Evolutionary conservation across 2,113 vertebrate genomes (phyloP).

Genomic region (Ceyx melanurus): DNA sequence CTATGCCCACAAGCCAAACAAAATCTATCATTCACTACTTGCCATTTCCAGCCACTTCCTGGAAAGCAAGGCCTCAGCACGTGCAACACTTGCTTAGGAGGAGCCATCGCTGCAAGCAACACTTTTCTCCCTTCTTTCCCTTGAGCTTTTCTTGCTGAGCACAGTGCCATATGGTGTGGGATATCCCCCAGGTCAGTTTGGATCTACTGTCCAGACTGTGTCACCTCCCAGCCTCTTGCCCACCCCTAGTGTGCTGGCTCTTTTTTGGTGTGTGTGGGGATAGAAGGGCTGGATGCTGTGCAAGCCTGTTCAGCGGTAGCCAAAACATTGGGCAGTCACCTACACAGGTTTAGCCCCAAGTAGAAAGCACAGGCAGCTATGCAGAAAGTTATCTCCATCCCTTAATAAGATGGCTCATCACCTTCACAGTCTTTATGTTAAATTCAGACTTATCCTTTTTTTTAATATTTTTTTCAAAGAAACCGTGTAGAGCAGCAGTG

Average conservation of each 20-base stretch:
- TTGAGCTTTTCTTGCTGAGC: background rate
- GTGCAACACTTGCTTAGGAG: background rate
- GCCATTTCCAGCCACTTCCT: background rate
- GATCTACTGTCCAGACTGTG: background rate
- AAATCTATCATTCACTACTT: background rate
- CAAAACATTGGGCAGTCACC: background rate
- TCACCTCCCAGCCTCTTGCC: background rate
- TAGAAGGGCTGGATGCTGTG: background rate
- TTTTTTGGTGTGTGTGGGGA: background rate
- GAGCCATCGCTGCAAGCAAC: background rate
- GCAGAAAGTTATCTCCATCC: background rate
- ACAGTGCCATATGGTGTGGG: background rate
- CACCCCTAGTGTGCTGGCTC: background rate
- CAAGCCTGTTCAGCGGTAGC: background rate
- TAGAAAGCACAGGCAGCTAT: background rate
- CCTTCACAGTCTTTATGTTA: background rate
- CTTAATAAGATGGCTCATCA: background rate
- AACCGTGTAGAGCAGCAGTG: background rate
- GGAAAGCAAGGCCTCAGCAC: background rate
- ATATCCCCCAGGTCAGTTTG: background rate
- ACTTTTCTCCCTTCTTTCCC: background rate
- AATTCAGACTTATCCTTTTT: background rate
- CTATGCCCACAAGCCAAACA: background rate
- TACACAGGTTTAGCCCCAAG: background rate
- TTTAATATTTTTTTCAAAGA: background rate